Evolutionary conservation across 2,888 invertebrate genomes (phyloP), one percentile per base, ranked within the genome.

Genomic region (Willowsia nigromaculata): DNA sequence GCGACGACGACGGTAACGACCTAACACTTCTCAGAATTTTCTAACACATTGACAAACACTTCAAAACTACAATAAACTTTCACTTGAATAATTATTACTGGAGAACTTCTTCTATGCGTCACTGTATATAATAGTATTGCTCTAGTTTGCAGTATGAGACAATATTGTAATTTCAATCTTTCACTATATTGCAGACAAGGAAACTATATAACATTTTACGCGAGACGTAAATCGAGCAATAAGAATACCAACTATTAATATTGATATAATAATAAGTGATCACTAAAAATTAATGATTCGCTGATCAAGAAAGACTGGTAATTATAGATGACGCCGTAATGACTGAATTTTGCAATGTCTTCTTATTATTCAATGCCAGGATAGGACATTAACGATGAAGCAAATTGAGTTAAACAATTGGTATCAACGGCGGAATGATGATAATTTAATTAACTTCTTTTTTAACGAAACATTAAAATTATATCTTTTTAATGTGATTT

Each of bases 261-360:
- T 33, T 71, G 25, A 62, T n/a, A 33, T 71, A 71, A 33, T 71
- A 43, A 62, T 59, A 40, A 59, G 37, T n/a, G 27, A 80, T 37
- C 37, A 37, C 80, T 81, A 81, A 27, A 74, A 81, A 78, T 37
- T 76, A 50, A 81, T 81, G 87, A 87, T 87, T 87, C 81, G 87
- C 81, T 71, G 47, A 81, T 87, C 80, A 56, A 80, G 87, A 87
- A 87, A 87, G 87, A 87, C 87, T 71, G 53, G 71, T 71, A 43
- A 22, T 25, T 62, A 62, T 30, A 37, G 76, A 47, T 65, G 78
- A n/a, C 9, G 80, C 56, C n/a, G 37, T 47, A 47, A 2, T 47
- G 62, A 62, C 4, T 27, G 30, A 15, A 62, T 62, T 62, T 30
- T n/a, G 30, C 62, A 62, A 30, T 30, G 13, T 9, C 6, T n/a